These are phyloP conservation scores for Scaptomyza graminum DNA, from an alignment of 1,140 invertebrate genomes.

Conservation along the genomic window DNA sequence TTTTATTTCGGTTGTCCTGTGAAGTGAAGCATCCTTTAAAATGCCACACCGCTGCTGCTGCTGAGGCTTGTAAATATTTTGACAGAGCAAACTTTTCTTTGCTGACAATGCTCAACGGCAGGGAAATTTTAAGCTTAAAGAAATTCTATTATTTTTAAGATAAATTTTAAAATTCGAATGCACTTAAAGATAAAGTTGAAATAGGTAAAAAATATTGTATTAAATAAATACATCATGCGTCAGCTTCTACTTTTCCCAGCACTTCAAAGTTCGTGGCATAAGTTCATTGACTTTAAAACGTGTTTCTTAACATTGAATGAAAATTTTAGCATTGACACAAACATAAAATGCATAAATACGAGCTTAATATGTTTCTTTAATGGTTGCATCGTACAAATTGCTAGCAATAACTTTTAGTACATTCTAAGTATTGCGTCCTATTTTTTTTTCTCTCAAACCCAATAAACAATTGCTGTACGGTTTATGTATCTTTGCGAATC, in stretches of 20 bases:
- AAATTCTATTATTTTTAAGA: neutral
- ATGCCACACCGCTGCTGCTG: conserved; percentile 25
- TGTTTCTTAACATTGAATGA: conserved; percentile 10
- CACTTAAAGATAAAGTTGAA: too few relatives aligned
- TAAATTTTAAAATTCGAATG: neutral
- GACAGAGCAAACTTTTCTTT: conserved; percentile 40
- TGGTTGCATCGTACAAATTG: conserved; percentile 29
- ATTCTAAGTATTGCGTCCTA: neutral
- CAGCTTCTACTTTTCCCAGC: too few relatives aligned
- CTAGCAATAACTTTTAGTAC: conserved; percentile 29
- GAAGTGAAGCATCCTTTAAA: conserved; percentile 64
- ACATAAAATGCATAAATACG: conserved; percentile 30
- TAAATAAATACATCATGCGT: too few relatives aligned
- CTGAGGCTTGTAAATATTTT: conserved; percentile 59
- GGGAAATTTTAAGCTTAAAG: conserved; percentile 3
- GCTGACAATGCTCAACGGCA: neutral
- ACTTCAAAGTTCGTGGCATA: too few relatives aligned
- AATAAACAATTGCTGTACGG: neutral
- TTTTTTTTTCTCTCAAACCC: neutral
- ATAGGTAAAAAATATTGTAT: neutral
- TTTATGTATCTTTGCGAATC: conserved; percentile 36
- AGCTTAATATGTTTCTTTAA: conserved; percentile 39
- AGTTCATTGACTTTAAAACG: neutral
- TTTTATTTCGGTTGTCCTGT: conserved; percentile 27
- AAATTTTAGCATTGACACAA: conserved; percentile 8